phyloP scores from a whole-genome alignment of 2,113 vertebrate genomes.

The Otus sunia region DNA sequence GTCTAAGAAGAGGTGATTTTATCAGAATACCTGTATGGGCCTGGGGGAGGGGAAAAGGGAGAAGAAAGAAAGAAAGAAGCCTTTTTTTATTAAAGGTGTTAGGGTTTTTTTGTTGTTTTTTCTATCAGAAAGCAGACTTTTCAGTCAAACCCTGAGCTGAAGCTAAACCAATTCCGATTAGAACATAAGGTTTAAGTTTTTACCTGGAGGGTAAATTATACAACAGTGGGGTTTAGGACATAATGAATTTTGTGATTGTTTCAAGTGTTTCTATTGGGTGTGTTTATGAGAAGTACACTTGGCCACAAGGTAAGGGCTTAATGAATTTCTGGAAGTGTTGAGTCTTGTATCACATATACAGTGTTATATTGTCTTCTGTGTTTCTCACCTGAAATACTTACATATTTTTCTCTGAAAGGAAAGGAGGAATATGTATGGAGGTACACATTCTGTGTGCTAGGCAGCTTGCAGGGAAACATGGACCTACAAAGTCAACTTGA shows the following conservation, averaged over 20 bases:
- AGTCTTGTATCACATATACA: accelerated
- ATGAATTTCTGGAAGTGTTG: neutral
- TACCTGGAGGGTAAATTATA: neutral
- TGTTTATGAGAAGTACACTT: neutral
- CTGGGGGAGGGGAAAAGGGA: neutral
- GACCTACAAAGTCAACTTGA: neutral
- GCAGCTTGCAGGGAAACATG: neutral
- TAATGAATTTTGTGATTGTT: neutral
- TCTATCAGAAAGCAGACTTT: neutral
- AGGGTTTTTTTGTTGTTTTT: neutral
- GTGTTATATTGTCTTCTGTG: neutral
- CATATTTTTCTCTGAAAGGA: neutral
- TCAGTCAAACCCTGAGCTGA: neutral
- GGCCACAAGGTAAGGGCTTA: neutral
- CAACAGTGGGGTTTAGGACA: accelerated
- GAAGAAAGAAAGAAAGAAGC: neutral
- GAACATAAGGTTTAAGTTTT: neutral
- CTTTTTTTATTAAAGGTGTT: neutral
- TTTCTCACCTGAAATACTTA: neutral
- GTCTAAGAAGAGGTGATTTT: neutral
- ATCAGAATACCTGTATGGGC: neutral
- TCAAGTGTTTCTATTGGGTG: neutral
- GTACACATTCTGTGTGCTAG: neutral
- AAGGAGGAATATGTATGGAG: neutral
- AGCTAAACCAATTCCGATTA: neutral